phyloP scores from a whole-genome alignment of 2,888 invertebrate genomes.

The Vesta saturnalis region DNA sequence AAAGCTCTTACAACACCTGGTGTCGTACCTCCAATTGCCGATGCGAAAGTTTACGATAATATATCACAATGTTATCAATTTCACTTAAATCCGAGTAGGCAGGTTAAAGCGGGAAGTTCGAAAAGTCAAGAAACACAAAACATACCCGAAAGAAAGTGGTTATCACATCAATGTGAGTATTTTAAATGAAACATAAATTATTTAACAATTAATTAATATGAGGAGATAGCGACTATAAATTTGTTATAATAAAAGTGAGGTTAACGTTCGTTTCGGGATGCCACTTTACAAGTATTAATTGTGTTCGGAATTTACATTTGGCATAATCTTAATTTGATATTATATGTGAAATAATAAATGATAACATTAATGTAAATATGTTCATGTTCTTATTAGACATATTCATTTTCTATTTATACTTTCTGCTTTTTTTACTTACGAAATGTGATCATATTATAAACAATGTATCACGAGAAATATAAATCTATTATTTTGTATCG shows the following conservation, averaged over 20 bases:
- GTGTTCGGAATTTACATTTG: too few species aligned
- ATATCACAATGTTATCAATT: constrained; percentile 69
- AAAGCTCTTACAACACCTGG: constrained; percentile 73
- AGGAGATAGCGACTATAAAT: background rate
- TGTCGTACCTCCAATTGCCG: constrained; percentile 65
- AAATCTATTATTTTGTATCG: too few species aligned
- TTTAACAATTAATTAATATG: constrained; percentile 3
- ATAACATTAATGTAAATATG: too few species aligned
- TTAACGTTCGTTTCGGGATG: background rate
- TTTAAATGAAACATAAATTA: constrained; percentile 16
- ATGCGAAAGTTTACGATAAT: constrained; percentile 75
- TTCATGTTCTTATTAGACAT: too few species aligned
- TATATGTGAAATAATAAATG: too few species aligned
- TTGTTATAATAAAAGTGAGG: background rate
- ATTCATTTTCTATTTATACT: too few species aligned
- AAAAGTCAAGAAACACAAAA: constrained; percentile 31
- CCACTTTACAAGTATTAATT: background rate
- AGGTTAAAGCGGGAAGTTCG: constrained; percentile 57
- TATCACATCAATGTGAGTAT: constrained; percentile 64
- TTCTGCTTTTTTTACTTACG: too few species aligned
- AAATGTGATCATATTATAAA: too few species aligned
- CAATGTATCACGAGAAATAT: too few species aligned
- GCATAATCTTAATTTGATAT: too few species aligned
- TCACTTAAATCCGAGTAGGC: constrained; percentile 36
- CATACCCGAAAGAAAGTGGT: constrained; percentile 57